A percentile compares a stretch with the other conserved stretches of the same genome.
These are phyloP conservation scores for Parazoanthus atlanticus DNA, from an alignment of 92 coral and sea anemone species.

Conservation along the genomic window DNA sequence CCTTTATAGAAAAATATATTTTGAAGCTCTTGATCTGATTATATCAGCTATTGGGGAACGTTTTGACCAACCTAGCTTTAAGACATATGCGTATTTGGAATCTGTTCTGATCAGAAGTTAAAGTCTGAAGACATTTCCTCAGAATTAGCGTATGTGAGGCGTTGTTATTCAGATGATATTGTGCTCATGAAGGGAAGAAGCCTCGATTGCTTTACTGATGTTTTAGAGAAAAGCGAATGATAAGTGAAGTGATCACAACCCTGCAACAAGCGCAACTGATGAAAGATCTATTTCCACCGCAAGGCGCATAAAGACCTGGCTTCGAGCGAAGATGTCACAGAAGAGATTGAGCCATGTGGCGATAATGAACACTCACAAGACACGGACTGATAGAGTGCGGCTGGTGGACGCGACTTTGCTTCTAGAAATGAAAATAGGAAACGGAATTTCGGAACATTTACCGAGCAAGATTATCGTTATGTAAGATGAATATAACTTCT, in stretches of 20 bases:
- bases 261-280: slow-evolving; percentile 63
- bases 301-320: slow-evolving; percentile 59
- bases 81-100: slow-evolving; percentile 48
- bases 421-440: neutral
- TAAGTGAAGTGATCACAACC: slow-evolving; percentile 53
- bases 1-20: slow-evolving; percentile 53
- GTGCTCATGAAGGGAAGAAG: slow-evolving; percentile 46
- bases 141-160: slow-evolving; percentile 43
- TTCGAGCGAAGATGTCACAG: too few relatives aligned
- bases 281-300: slow-evolving; percentile 66
- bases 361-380: too few relatives aligned
- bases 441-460: neutral
- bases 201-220: slow-evolving; percentile 40
- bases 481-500: neutral
- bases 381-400: too few relatives aligned
- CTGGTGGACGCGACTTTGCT: neutral
- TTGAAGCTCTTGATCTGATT: slow-evolving; percentile 62
- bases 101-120: slow-evolving; percentile 30
- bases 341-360: too few relatives aligned
- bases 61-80: slow-evolving; percentile 53
- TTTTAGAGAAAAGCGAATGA: slow-evolving; percentile 39
- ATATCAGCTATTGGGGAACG: slow-evolving; percentile 49
- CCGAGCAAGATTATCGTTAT: neutral
- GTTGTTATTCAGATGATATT: slow-evolving; percentile 53
- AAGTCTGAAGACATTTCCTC: slow-evolving; percentile 48